phyloP scores from a whole-genome alignment of 2,113 vertebrate species.

The Columbina picui region DNA sequence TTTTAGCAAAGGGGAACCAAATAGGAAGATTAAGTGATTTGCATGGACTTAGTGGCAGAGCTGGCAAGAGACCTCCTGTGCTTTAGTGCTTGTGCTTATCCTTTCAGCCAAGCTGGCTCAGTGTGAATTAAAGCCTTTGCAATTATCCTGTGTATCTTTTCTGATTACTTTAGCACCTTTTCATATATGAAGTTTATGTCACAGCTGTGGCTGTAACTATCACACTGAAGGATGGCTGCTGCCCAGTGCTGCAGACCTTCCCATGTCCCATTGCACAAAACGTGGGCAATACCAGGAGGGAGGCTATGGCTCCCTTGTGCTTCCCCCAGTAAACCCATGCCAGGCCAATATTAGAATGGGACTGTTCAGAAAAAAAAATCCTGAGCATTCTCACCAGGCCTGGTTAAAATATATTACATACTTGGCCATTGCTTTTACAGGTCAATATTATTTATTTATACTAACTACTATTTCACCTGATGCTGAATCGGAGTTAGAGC shows the following conservation, averaged over 20 bases:
- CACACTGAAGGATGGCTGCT: not conserved
- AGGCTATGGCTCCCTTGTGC: not conserved
- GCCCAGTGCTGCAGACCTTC: not conserved
- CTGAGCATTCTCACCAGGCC: not conserved
- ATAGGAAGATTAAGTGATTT: slow-evolving; percentile 57
- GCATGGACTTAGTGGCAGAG: slow-evolving; percentile 11
- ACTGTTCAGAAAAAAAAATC: not conserved
- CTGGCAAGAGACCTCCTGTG: not conserved
- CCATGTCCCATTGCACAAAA: rapidly evolving
- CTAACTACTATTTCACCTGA: not conserved
- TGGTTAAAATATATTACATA: not conserved
- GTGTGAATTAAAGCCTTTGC: not conserved
- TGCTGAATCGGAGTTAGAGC: not conserved
- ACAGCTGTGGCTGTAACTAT: rapidly evolving
- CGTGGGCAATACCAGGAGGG: not conserved
- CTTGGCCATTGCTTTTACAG: not conserved
- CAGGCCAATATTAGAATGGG: not conserved
- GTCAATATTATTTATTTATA: not conserved
- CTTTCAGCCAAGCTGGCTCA: not conserved
- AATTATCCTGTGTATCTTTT: not conserved
- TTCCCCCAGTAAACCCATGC: not conserved
- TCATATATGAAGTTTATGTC: not conserved
- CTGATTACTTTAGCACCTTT: not conserved
- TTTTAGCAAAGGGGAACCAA: slow-evolving; percentile 31
- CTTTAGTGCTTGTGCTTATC: not conserved